Evolutionary conservation across 2,113 vertebrate species (phyloP), one percentile per base, ranked within the genome.

Genomic region (Pavo muticus): DNA sequence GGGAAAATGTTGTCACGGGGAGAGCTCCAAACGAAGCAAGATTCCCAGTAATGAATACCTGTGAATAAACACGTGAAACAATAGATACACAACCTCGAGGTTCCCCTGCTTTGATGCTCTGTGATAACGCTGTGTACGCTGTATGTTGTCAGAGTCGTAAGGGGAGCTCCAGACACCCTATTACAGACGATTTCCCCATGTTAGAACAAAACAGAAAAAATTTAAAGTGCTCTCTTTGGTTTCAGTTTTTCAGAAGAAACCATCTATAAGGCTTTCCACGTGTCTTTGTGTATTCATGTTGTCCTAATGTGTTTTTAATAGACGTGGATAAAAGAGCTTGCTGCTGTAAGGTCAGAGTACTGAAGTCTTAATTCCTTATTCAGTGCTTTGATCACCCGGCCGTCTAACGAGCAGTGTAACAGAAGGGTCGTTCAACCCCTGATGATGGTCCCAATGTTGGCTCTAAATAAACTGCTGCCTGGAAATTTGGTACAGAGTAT

Each of bases 401-500:
- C 40, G 7, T n/a, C 47, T 91, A 59, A n/a, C 14, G 54, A 69
- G 39, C 70, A 40, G 50, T 3, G 17, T 63, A 10, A 76, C n/a
- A 25, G 78, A 87, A 82, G 77, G 50, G 14, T 11, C 70, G 4
- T 65, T 91, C 60, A 56, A 83, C 45, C 3, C 17, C 60, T 39
- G 30, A 45, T 86, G 32, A 10, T 29, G 25, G 70, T 56, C 72
- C 88, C 29, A 56, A 35, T 74, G 64, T 64, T 74, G 79, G 27
- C 65, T 61, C 50, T 68, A 77, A 80, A 95, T 50, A 84, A 95
- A 70, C 16, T 71, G 50, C 13, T 59, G 35, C 56, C 57, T 94
- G 90, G 61, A 90, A 68, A 74, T 69, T 5, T 14, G 45, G 61
- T 5, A 72, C 30, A 52, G 84, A 80, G 65, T 6, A 7, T 3